phyloP scores from a whole-genome alignment of 2,888 invertebrate species.

The Miltochrista miniata region DNA sequence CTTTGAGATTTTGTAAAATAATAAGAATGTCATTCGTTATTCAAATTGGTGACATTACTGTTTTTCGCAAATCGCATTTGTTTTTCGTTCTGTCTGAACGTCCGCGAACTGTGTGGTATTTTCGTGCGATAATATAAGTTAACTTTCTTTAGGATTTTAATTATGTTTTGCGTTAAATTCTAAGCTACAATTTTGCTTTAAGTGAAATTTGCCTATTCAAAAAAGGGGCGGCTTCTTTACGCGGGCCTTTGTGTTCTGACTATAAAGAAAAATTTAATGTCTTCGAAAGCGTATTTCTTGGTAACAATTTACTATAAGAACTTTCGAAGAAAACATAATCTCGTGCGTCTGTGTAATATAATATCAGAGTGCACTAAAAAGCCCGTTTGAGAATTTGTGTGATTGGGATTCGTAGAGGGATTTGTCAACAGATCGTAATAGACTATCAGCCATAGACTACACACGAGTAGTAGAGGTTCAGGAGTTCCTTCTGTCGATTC shows the following conservation, averaged over 20 bases:
- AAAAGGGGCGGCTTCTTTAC: constrained; percentile 52
- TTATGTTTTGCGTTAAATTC: constrained; percentile 48
- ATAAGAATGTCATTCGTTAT: constrained; percentile 16
- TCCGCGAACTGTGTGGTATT: constrained; percentile 23
- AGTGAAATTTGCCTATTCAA: constrained; percentile 42
- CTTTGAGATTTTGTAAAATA: not conserved
- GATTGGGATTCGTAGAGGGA: not conserved
- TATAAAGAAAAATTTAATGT: constrained; percentile 59
- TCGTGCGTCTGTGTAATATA: constrained; percentile 47
- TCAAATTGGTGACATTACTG: constrained; percentile 29
- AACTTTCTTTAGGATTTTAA: constrained; percentile 42
- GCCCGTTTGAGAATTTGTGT: constrained; percentile 49
- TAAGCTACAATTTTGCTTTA: constrained; percentile 46
- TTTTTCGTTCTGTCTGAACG: constrained; percentile 32
- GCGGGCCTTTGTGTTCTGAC: constrained; percentile 49
- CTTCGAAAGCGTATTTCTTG: constrained; percentile 57
- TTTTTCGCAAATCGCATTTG: constrained; percentile 32
- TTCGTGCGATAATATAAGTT: constrained; percentile 41
- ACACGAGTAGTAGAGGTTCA: constrained; percentile 44
- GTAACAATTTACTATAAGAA: constrained; percentile 63
- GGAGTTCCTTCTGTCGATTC: constrained; percentile 59
- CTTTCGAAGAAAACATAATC: constrained; percentile 64
- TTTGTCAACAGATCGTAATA: constrained; percentile 30
- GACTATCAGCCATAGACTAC: constrained; percentile 60
- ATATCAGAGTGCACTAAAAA: constrained; percentile 54